A percentile compares a stretch with the other conserved stretches of the same genome.
Evolutionary conservation across 2,797 vertebrate genomes (phyloP).

Genomic region (Thalassophryne amazonica): DNA sequence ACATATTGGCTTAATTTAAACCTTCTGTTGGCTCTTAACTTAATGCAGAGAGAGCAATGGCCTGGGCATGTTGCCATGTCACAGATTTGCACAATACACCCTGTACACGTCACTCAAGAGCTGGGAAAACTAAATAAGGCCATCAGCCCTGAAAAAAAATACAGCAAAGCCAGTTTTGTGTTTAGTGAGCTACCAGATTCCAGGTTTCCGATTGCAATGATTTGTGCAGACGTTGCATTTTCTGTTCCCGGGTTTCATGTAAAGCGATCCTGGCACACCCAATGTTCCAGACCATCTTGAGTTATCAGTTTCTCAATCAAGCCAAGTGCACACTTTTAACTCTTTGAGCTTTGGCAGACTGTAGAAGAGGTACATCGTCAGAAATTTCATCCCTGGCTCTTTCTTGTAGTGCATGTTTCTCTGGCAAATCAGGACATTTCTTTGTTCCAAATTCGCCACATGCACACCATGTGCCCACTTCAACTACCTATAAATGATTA

Average conservation of each 20-base stretch:
- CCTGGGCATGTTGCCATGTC: conserved; percentile 46
- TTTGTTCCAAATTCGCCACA: conserved; percentile 2
- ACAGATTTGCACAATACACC: conserved; percentile 53
- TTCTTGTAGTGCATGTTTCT: conserved; percentile 22
- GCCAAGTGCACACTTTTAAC: conserved; percentile 62
- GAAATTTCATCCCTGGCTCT: conserved; percentile 32
- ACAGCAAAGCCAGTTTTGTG: conserved; percentile 24
- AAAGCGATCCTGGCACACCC: conserved; percentile 68
- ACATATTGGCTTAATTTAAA: conserved; percentile 16
- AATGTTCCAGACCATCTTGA: conserved; percentile 57
- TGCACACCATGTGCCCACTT: conserved; percentile 1
- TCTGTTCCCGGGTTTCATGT: conserved; percentile 66
- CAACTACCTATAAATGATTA: conserved; percentile 4
- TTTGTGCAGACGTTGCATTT: conserved; percentile 68
- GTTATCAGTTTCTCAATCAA: conserved; percentile 61
- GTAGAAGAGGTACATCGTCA: conserved; percentile 37
- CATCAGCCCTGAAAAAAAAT: conserved; percentile 33
- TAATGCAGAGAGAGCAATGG: conserved; percentile 43
- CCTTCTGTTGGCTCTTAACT: conserved; percentile 6
- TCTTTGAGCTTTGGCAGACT: conserved; percentile 46
- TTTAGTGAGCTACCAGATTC: conserved; percentile 51
- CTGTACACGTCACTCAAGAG: conserved; percentile 33
- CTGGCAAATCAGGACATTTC: conserved; percentile 16
- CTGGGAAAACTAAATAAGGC: conserved; percentile 7
- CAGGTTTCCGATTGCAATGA: conserved; percentile 69